Evolutionary conservation across 2,888 invertebrate species (phyloP).

Genomic region (Xanthorhoe spadicearia): DNA sequence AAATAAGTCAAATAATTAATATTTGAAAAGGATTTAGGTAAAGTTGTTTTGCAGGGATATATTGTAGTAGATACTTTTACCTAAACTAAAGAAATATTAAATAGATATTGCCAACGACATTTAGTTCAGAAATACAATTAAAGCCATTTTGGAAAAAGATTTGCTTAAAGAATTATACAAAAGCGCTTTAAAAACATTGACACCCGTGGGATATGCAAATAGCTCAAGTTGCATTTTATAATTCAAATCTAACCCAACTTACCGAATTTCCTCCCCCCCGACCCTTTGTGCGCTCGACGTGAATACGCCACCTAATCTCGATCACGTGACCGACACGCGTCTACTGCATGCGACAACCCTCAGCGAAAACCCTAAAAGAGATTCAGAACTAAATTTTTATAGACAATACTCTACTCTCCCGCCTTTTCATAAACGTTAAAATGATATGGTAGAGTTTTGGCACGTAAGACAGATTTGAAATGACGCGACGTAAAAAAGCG

Average conservation of each 20-base stretch:
- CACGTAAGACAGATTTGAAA: constrained; percentile 55
- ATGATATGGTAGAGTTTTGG: constrained; percentile 56
- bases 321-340: constrained; percentile 79
- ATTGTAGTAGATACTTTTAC: no score
- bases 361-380: constrained; percentile 55
- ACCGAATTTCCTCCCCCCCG: constrained; percentile 75
- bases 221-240: constrained; percentile 76
- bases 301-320: constrained; percentile 79
- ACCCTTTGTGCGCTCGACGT: constrained; percentile 77
- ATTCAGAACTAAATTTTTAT: constrained; percentile 55
- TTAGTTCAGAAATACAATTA: not conserved
- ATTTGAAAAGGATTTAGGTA: no score
- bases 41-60: no score
- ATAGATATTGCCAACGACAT: not conserved
- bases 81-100: no score
- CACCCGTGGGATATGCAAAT: constrained; percentile 83
- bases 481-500: constrained; percentile 70
- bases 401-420: constrained; percentile 55
- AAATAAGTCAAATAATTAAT: no score
- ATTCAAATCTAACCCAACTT: constrained; percentile 82
- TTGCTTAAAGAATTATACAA: constrained; percentile 9
- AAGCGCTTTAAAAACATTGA: constrained; percentile 36
- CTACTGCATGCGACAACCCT: constrained; percentile 77
- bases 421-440: constrained; percentile 52
- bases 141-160: not conserved